Evolutionary conservation across 1,140 invertebrate species (phyloP).

Genomic region (Trachymyrmex cornetzi): DNA sequence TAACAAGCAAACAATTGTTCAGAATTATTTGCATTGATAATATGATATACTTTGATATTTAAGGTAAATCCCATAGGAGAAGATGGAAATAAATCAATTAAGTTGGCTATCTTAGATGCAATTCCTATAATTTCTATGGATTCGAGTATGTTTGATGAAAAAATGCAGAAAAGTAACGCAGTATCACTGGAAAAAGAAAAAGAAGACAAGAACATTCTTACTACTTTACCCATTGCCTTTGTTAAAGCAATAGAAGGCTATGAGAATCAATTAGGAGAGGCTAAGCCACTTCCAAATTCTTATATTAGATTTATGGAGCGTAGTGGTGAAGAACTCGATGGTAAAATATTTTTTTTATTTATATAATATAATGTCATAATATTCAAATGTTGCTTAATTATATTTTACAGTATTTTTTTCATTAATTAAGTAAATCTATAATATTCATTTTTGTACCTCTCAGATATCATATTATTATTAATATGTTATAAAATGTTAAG

Average conservation of each 20-base stretch:
- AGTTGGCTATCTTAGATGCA: conserved; percentile 81
- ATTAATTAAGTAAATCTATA: conserved; percentile 14
- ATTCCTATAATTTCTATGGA: conserved; percentile 82
- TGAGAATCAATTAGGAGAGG: conserved; percentile 91
- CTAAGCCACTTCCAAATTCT: conserved; percentile 92
- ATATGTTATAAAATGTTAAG: neutral
- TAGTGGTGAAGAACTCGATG: conserved; percentile 97
- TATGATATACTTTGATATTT: conserved; percentile 34
- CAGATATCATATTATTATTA: too few relatives aligned
- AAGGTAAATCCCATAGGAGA: conserved; percentile 83
- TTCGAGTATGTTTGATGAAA: conserved; percentile 79
- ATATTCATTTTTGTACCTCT: neutral
- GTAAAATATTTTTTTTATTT: conserved; percentile 85
- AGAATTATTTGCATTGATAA: neutral
- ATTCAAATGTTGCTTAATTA: neutral
- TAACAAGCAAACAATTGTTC: neutral
- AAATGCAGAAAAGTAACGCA: conserved; percentile 74
- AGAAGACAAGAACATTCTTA: conserved; percentile 83
- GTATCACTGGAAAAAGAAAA: conserved; percentile 80
- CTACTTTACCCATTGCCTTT: conserved; percentile 92
- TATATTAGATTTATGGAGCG: conserved; percentile 98
- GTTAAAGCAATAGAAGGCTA: conserved; percentile 93
- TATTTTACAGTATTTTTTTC: neutral
- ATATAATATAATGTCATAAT: neutral
- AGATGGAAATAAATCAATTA: conserved; percentile 81